Conservation (phyloP, 2,113 vertebrate species). For the Diphyllodes magnificus region DNA sequence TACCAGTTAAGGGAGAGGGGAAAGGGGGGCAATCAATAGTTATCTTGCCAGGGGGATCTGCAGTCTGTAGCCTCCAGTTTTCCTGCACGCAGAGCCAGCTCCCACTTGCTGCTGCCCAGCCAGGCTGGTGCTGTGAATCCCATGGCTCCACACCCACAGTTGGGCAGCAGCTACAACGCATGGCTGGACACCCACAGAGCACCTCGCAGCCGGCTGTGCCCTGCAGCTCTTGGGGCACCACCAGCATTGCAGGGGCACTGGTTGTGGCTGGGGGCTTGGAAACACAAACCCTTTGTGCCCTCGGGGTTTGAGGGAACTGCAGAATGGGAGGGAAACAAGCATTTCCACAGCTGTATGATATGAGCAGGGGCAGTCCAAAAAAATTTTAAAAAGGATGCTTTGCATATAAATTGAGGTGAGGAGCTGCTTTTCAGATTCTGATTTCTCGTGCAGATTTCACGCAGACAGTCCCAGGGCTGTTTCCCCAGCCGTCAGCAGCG, state of each 20-base stretch:
- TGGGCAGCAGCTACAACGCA: background rate
- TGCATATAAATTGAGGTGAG: background rate
- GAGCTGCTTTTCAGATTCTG: background rate
- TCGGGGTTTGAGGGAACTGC: background rate
- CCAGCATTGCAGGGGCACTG: fast-evolving
- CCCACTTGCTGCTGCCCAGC: background rate
- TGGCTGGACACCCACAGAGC: fast-evolving
- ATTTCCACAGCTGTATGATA: background rate
- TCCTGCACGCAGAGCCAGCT: fast-evolving
- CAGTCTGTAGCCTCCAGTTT: background rate
- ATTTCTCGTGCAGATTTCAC: background rate
- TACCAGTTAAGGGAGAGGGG: background rate
- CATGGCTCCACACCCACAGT: background rate
- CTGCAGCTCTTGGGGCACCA: background rate
- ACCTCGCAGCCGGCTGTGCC: background rate
- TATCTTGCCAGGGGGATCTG: background rate
- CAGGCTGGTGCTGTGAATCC: background rate
- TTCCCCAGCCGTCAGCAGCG: fast-evolving
- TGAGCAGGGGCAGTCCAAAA: background rate
- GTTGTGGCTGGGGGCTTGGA: background rate
- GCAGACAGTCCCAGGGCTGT: fast-evolving
- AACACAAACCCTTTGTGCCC: background rate
- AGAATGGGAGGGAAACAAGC: fast-evolving
- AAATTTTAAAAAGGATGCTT: background rate
- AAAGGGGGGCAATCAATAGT: background rate